These are phyloP conservation scores for Malaclemys terrapin DNA, from an alignment of 2,113 vertebrate species.

Conservation along the genomic window DNA sequence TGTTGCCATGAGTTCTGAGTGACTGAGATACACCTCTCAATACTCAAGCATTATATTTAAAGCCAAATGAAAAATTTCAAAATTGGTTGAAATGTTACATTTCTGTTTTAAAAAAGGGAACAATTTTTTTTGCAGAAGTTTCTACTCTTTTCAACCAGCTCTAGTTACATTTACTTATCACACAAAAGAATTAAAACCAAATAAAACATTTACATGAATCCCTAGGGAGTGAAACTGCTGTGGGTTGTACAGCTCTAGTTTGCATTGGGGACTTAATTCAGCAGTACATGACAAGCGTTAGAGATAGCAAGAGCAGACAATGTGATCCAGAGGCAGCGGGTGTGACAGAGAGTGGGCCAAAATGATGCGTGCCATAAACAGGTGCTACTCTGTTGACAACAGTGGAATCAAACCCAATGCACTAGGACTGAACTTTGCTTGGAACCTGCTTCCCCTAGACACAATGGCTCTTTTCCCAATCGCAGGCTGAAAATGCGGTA, in stretches of 20 bases:
- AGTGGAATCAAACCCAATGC: background rate
- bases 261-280: background rate
- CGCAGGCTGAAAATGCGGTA: background rate
- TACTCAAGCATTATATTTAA: background rate
- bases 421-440: background rate
- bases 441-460: background rate
- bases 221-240: background rate
- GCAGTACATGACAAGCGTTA: background rate
- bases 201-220: background rate
- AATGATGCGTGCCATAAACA: background rate
- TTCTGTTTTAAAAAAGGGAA: background rate
- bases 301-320: background rate
- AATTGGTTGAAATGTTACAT: background rate
- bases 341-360: background rate
- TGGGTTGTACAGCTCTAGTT: background rate
- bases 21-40: background rate
- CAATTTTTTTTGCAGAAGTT: background rate
- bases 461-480: background rate
- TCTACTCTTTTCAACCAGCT: background rate
- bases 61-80: background rate
- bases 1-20: rapidly evolving
- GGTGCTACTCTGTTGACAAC: background rate
- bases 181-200: background rate
- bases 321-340: background rate
- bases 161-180: background rate